These are phyloP conservation scores for Pontoporia blainvillei DNA, from an alignment of 2,113 vertebrate species.

Conservation along the genomic window DNA sequence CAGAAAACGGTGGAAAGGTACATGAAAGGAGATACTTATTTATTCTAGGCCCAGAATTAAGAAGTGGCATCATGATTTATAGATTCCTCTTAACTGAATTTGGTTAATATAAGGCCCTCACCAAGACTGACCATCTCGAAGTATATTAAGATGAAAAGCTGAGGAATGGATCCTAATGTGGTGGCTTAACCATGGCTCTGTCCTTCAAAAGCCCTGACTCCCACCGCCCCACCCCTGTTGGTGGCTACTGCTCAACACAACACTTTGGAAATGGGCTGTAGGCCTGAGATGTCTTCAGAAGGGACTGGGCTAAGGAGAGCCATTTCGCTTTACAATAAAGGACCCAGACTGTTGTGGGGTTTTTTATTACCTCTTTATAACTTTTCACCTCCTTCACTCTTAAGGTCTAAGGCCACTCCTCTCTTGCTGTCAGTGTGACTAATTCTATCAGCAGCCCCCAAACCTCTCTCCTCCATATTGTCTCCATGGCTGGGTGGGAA, in stretches of 20 bases:
- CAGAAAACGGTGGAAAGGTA: background rate
- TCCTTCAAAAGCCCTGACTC: background rate
- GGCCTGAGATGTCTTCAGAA: background rate
- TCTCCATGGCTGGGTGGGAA: background rate
- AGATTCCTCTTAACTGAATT: background rate
- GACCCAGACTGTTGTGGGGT: background rate
- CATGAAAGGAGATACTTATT: background rate
- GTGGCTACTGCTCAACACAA: background rate
- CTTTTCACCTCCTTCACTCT: background rate
- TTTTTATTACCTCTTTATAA: background rate
- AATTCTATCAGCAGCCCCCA: background rate
- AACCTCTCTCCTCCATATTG: background rate
- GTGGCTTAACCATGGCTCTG: background rate
- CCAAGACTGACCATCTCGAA: background rate
- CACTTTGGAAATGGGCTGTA: background rate
- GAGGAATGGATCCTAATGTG: background rate
- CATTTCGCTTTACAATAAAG: background rate
- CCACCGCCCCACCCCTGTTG: background rate
- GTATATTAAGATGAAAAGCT: background rate
- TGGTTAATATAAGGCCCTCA: background rate
- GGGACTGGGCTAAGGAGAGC: background rate
- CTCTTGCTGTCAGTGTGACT: background rate
- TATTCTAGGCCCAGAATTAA: background rate
- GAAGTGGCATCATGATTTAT: background rate
- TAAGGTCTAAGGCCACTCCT: background rate